phyloP scores from a whole-genome alignment of 2,113 vertebrate genomes.

The Pluvianellus socialis region DNA sequence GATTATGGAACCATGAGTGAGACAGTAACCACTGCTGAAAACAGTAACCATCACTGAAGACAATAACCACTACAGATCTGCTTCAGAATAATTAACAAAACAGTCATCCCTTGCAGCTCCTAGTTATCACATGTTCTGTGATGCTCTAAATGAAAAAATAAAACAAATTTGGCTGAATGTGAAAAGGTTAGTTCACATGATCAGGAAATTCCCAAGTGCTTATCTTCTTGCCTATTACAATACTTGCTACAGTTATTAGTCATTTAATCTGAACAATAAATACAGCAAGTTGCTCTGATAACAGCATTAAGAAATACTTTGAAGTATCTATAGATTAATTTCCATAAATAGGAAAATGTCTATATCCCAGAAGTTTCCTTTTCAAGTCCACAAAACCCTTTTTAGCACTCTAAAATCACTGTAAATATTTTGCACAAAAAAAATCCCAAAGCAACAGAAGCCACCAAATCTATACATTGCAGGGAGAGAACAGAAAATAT shows the following conservation, averaged over 20 bases:
- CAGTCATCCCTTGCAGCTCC: not conserved
- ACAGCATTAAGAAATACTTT: not conserved
- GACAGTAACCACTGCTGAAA: not conserved
- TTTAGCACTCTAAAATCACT: not conserved
- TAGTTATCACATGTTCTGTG: not conserved
- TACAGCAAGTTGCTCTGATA: not conserved
- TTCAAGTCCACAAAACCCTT: not conserved
- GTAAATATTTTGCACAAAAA: not conserved
- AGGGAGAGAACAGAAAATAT: not conserved
- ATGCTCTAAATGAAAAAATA: not conserved
- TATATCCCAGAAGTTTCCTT: not conserved
- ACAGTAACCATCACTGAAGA: not conserved
- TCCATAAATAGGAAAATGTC: not conserved
- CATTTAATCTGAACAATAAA: not conserved
- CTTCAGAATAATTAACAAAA: not conserved
- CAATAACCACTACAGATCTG: not conserved
- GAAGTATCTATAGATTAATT: not conserved
- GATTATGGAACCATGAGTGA: not conserved
- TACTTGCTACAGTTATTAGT: not conserved
- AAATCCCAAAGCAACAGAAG: not conserved
- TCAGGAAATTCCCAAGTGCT: not conserved
- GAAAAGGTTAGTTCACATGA: not conserved
- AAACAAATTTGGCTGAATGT: not conserved
- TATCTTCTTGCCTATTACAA: not conserved
- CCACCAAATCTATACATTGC: not conserved